Conservation (phyloP, 2,113 vertebrate genomes). For the Diadophis punctatus region DNA sequence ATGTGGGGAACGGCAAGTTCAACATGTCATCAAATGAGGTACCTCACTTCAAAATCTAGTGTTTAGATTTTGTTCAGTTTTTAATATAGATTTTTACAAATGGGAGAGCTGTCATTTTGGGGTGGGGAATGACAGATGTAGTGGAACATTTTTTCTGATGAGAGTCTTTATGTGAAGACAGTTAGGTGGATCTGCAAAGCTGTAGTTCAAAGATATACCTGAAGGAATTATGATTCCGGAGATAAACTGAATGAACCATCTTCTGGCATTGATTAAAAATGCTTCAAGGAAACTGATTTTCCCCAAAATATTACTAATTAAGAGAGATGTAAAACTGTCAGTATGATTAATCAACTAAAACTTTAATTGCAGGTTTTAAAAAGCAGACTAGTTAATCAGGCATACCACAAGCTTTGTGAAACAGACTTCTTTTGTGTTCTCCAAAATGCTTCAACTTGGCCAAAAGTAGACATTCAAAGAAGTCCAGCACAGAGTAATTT, state of each 20-base stretch:
- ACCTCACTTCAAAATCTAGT: not conserved
- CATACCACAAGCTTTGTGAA: not conserved
- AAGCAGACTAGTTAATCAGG: conserved; percentile 5
- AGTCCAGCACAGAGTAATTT: not conserved
- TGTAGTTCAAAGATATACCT: not conserved
- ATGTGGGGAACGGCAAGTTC: not conserved
- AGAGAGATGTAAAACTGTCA: conserved; percentile 18
- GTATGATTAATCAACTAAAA: conserved; percentile 4
- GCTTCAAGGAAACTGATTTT: conserved; percentile 5
- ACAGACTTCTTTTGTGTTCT: not conserved
- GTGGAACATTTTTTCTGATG: not conserved
- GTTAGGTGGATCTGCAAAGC: not conserved
- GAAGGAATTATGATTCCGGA: not conserved
- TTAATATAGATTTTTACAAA: not conserved
- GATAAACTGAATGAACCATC: not conserved
- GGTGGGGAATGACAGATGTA: not conserved
- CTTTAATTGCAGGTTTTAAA: not conserved
- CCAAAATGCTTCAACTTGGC: not conserved
- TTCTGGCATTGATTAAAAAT: conserved; percentile 2
- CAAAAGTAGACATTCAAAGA: not conserved
- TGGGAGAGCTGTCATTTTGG: not conserved
- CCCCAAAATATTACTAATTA: conserved; percentile 18
- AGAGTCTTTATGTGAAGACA: not conserved
- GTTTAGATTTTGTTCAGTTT: not conserved
- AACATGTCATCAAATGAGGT: not conserved